A percentile compares a stretch with the other conserved stretches of the same genome.
Evolutionary conservation across 37 sponge, comb jelly and placozoan species (phyloP).

Genomic region (Oscarella lobularis): DNA sequence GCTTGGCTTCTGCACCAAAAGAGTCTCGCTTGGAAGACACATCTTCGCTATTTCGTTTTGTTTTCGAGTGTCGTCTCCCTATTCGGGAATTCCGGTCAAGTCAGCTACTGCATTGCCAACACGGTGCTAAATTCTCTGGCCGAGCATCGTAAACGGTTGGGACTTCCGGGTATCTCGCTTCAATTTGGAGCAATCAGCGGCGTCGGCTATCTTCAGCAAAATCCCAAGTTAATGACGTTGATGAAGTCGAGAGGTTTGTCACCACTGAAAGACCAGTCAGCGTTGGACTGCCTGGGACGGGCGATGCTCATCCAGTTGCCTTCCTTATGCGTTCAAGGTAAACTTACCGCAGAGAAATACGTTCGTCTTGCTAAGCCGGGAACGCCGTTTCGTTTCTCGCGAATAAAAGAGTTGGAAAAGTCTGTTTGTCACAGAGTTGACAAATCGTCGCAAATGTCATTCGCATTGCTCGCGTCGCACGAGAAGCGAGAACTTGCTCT

Average conservation of each 20-base stretch:
- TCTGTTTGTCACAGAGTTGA: not conserved
- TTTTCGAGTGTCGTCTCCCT: constrained; percentile 26
- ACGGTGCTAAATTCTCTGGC: not conserved
- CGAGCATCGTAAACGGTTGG: not conserved
- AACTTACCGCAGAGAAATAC: not conserved
- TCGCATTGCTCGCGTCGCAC: not conserved
- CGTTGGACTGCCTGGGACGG: not conserved
- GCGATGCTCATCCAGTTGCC: not conserved
- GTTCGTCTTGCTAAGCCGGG: not conserved
- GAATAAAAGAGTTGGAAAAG: not conserved
- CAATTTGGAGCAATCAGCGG: not conserved
- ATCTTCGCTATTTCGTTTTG: constrained; percentile 9
- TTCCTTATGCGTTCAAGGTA: not conserved
- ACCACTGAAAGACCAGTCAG: not conserved
- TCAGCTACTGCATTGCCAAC: constrained; percentile 41
- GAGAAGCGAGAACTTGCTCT: not conserved
- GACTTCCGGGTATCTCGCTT: not conserved
- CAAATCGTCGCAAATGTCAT: not conserved
- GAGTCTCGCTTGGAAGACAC: not conserved
- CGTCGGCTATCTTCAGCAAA: not conserved
- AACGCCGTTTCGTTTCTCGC: not conserved
- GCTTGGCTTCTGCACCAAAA: constrained; percentile 15
- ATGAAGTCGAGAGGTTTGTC: not conserved
- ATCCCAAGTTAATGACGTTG: not conserved
- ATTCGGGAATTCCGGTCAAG: constrained; percentile 35